phyloP scores from a whole-genome alignment of 2,888 invertebrate species.

The Xestobium rufovillosum region DNA sequence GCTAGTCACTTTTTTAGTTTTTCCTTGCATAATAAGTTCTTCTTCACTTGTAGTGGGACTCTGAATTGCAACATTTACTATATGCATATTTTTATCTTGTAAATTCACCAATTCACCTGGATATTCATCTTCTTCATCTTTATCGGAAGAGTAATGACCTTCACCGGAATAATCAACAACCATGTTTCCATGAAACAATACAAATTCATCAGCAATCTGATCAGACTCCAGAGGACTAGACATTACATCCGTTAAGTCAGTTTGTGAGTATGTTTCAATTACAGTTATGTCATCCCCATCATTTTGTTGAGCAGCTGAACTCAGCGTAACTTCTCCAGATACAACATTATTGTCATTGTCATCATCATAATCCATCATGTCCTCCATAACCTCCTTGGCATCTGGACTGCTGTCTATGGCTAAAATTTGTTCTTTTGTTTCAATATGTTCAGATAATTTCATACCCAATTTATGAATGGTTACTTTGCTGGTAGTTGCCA shows the following conservation, averaged over 20 bases:
- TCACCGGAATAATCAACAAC: constrained; percentile 52
- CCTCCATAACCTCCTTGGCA: constrained; percentile 45
- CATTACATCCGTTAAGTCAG: constrained; percentile 50
- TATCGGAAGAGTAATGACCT: constrained; percentile 50
- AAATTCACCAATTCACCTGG: constrained; percentile 33
- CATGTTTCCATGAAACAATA: constrained; percentile 55
- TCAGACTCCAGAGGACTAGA: constrained; percentile 54
- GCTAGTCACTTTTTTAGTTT: constrained; percentile 33
- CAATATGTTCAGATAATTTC: constrained; percentile 27
- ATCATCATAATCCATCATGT: constrained; percentile 53
- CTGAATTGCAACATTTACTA: constrained; percentile 35
- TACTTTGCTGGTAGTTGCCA: constrained; percentile 28
- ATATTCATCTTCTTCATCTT: constrained; percentile 37
- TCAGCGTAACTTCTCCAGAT: constrained; percentile 51
- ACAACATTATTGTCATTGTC: constrained; percentile 52
- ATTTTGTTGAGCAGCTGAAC: constrained; percentile 51
- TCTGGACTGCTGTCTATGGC: constrained; percentile 30
- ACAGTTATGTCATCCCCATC: constrained; percentile 53
- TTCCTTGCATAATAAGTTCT: constrained; percentile 40
- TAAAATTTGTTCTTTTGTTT: constrained; percentile 27
- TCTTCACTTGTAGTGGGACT: constrained; percentile 43
- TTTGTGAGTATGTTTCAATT: constrained; percentile 49
- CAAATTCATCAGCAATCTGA: constrained; percentile 53
- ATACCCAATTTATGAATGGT: constrained; percentile 29
- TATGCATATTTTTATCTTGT: constrained; percentile 31